A percentile compares a stretch with the other conserved stretches of the same genome.
Evolutionary conservation across 2,888 invertebrate species (phyloP).

Genomic region (Melolontha melolontha): DNA sequence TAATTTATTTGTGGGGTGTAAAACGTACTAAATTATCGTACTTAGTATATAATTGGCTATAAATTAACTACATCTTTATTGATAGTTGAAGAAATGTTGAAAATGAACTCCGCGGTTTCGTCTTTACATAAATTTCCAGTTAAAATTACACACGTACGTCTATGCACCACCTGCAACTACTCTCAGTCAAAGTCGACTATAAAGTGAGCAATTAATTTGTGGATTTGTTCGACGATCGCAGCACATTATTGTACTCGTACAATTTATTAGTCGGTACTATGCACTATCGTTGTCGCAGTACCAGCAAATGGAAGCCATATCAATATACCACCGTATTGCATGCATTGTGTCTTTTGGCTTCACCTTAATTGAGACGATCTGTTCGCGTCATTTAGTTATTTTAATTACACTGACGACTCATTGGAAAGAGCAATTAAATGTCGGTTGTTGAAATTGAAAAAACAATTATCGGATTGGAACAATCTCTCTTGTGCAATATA

Average conservation of each 20-base stretch:
- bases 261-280: conserved; percentile 58
- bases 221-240: conserved; percentile 57
- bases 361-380: conserved; percentile 62
- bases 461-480: background rate
- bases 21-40: background rate
- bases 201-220: conserved; percentile 60
- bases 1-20: background rate
- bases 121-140: background rate
- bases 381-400: conserved; percentile 60
- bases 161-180: conserved; percentile 2
- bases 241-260: conserved; percentile 49
- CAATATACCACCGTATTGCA: conserved; percentile 15
- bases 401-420: conserved; percentile 57
- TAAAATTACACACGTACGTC: background rate
- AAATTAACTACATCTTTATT: too few relatives aligned
- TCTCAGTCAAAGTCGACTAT: conserved; percentile 49
- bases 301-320: conserved; percentile 15
- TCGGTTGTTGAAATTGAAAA: background rate
- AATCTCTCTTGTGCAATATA: too few relatives aligned
- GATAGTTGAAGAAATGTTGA: background rate
- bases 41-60: too few relatives aligned
- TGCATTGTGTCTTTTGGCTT: conserved; percentile 52
- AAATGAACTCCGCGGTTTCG: background rate
- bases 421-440: conserved; percentile 51
- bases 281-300: conserved; percentile 49